Percentiles rank a stretch among this genome's conserved stretches.
Evolutionary conservation across 2,113 vertebrate genomes (phyloP).

Genomic region (Melanocharis versteri): DNA sequence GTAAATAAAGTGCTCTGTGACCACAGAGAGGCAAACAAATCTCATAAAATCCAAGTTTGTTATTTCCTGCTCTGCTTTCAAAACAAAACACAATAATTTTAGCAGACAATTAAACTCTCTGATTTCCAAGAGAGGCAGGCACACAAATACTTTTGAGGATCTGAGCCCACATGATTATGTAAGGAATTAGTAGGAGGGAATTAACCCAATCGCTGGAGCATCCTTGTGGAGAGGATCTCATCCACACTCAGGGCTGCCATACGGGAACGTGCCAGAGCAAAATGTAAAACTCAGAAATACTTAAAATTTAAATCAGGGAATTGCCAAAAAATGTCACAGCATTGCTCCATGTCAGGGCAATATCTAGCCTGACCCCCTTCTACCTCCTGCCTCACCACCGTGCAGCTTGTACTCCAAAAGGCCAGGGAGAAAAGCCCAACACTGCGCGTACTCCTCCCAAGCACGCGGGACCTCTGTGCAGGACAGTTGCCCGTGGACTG

Average conservation of each 20-base stretch:
- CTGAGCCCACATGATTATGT: conserved; percentile 44
- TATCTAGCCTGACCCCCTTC: not conserved
- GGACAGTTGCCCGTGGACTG: not conserved
- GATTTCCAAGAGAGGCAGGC: conserved; percentile 44
- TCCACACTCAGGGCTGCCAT: not conserved
- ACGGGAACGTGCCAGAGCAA: rapidly evolving
- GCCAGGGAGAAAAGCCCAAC: not conserved
- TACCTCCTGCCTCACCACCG: not conserved
- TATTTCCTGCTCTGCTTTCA: conserved; percentile 59
- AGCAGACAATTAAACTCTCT: conserved; percentile 57
- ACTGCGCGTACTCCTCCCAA: not conserved
- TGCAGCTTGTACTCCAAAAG: not conserved
- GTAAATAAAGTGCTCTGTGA: conserved; percentile 1
- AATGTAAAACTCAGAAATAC: not conserved
- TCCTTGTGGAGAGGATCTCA: not conserved
- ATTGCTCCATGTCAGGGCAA: not conserved
- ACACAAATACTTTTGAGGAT: conserved; percentile 60
- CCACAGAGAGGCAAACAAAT: conserved; percentile 47
- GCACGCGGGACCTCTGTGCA: rapidly evolving
- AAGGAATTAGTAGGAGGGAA: conserved; percentile 40
- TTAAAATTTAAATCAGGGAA: not conserved
- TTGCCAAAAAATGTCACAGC: not conserved
- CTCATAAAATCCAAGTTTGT: conserved; percentile 49
- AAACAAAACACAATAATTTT: conserved; percentile 61
- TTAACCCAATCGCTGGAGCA: not conserved